Conservation (phyloP, 2,888 invertebrate species). For the Amaurobius ferox region DNA sequence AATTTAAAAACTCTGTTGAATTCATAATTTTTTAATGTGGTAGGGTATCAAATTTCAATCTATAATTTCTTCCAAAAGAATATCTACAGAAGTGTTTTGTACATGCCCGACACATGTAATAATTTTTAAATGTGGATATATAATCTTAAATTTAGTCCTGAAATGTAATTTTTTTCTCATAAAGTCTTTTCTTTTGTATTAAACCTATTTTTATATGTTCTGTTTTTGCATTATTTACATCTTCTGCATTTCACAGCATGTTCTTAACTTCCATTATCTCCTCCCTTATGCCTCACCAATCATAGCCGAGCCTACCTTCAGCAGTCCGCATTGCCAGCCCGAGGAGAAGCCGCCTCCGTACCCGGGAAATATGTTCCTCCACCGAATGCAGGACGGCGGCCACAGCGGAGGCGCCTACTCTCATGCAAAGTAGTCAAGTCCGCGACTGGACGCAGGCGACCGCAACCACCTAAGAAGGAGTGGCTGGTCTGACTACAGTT, state of each 20-base stretch:
- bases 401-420: constrained; percentile 58
- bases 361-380: constrained; percentile 62
- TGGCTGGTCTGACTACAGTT: constrained; percentile 62
- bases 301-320: constrained; percentile 64
- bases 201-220: neutral
- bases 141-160: no score
- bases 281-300: constrained; percentile 52
- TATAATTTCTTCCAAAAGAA: no score
- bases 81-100: no score
- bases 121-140: no score
- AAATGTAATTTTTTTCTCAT: no score
- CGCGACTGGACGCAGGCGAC: constrained; percentile 37
- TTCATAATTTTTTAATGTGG: no score
- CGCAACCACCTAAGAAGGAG: constrained; percentile 60
- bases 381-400: constrained; percentile 38
- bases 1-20: no score
- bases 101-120: no score
- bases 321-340: constrained; percentile 59
- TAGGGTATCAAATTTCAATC: no score
- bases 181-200: no score
- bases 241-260: constrained; percentile 6
- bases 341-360: constrained; percentile 72
- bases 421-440: constrained; percentile 64
- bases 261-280: constrained; percentile 18
- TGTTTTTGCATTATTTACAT: neutral